Evolutionary conservation across 2,888 invertebrate species (phyloP), one percentile per base, ranked within the genome.

Genomic region (Caenorhabditis wallacei): DNA sequence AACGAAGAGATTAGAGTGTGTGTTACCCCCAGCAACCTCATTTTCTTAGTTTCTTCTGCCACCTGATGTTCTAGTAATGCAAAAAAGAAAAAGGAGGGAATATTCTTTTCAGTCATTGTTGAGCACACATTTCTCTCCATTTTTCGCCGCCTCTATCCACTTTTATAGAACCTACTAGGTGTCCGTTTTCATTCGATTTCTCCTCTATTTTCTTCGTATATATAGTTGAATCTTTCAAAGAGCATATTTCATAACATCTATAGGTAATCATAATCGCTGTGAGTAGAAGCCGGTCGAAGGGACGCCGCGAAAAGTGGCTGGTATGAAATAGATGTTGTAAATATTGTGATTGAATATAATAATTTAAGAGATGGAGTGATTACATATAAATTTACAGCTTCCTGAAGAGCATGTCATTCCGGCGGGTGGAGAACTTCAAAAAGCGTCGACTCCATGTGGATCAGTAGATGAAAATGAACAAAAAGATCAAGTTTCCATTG

Each of bases 351-450:
- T 54, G 10, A 40, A 11, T 5, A 22, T 13, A 35, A 56, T 26
- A 37, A 68, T 16, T 22, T 48, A 16, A 26, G 13, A 22, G 16
- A n/a, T 24, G 24, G 20, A 30, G 18, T 24, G 16, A 7, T n/a
- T 53, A 22, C 1, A n/a, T 48, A 16, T 61, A n/a, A 37, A n/a
- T 20, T 75, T 85, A 48, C 81, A 85, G 85, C 78, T 83, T 68
- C 85, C 85, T 24, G 83, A 81, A 69, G 85, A 85, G 74, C 80
- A 85, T 82, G 81, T 84, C 54, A 84, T 83, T 70, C 84, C 84
- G 54, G 82, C 84, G 24, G 84, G 85, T 37, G 82, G 82, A 13
- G 85, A 85, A 43, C 35, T 54, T 35, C 74, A 16, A 56, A 54
- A n/a, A 26, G 16, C 61, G 16, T 40, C 63, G 22, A 70, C 81